These are phyloP conservation scores for Leucosticte australis DNA, from an alignment of 2,113 vertebrate species.

Conservation along the genomic window DNA sequence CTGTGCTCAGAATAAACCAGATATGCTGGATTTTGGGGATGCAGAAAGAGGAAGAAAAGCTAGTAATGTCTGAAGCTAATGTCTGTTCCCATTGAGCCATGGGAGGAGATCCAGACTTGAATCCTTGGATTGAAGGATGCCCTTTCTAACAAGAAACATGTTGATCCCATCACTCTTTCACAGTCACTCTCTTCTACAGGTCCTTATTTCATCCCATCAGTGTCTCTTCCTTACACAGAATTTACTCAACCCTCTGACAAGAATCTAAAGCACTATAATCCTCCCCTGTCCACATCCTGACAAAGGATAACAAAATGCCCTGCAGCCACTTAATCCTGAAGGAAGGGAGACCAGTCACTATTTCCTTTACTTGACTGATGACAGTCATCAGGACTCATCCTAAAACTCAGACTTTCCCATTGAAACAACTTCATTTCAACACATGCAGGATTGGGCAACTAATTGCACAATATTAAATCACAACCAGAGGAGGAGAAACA, in stretches of 20 bases:
- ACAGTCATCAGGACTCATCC: neutral
- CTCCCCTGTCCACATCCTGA: neutral
- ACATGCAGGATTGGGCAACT: neutral
- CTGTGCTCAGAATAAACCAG: neutral
- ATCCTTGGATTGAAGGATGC: neutral
- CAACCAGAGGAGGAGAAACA: slow-evolving; percentile 14
- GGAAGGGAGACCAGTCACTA: neutral
- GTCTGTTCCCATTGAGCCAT: neutral
- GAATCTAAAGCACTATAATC: neutral
- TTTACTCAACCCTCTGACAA: neutral
- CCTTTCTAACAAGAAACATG: neutral
- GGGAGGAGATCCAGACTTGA: neutral
- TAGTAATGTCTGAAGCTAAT: neutral
- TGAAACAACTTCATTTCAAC: slow-evolving; percentile 25
- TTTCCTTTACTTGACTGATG: slow-evolving; percentile 3
- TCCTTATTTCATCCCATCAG: neutral
- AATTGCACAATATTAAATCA: slow-evolving; percentile 40
- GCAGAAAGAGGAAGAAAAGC: neutral
- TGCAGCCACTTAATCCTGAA: neutral
- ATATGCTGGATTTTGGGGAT: neutral
- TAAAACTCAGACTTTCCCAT: neutral
- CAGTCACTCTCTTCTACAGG: neutral
- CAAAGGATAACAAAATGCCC: neutral
- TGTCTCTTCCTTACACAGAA: neutral
- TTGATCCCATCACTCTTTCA: neutral